A percentile compares a stretch with the other conserved stretches of the same genome.
Evolutionary conservation across 2,113 vertebrate species (phyloP).

Genomic region (Perccottus glenii): DNA sequence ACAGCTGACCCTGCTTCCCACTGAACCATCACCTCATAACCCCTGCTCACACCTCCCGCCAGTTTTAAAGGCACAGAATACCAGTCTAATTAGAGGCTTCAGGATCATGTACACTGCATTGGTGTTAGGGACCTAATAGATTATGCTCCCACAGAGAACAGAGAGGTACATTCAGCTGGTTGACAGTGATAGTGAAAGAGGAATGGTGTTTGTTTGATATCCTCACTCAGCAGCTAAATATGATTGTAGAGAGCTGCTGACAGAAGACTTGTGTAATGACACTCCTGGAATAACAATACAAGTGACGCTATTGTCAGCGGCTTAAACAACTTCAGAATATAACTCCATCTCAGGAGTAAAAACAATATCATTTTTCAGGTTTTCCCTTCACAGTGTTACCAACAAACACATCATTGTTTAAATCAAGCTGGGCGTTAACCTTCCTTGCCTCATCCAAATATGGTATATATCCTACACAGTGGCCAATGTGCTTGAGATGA

Average conservation of each 20-base stretch:
- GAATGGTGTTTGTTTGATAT: constrained; percentile 10
- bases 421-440: no score
- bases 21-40: constrained; percentile 24
- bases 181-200: constrained; percentile 10
- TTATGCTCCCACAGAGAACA: constrained; percentile 12
- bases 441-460: no score
- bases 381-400: no score
- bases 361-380: no score
- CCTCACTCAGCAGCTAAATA: constrained; percentile 2
- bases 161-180: constrained; percentile 13
- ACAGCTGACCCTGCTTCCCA: constrained; percentile 42
- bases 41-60: background rate
- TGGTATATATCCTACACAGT: no score
- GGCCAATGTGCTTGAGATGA: no score
- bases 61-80: constrained; percentile 19
- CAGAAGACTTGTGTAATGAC: background rate
- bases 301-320: background rate
- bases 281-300: background rate
- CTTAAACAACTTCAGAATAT: background rate
- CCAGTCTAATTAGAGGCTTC: background rate
- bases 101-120: background rate
- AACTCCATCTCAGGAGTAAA: no score
- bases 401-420: no score
- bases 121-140: background rate
- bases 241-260: constrained; percentile 20